A percentile compares a stretch with the other conserved stretches of the same genome.
Evolutionary conservation across 2,113 vertebrate genomes (phyloP).

Genomic region (Myotis lucifugus): DNA sequence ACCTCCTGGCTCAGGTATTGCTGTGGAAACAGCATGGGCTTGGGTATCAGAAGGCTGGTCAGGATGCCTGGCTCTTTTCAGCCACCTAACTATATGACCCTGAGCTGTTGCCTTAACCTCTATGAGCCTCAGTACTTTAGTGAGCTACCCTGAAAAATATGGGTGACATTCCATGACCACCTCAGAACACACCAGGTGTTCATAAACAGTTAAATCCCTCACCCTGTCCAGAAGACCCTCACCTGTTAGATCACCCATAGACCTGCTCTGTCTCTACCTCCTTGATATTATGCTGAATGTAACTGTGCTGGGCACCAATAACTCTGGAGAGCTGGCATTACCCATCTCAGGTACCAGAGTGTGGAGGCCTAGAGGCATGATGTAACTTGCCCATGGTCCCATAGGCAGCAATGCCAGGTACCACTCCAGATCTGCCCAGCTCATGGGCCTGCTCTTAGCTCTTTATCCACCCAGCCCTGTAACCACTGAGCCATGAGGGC

Average conservation of each 20-base stretch:
- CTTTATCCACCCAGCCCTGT: background rate
- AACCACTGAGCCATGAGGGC: background rate
- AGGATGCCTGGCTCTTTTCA: background rate
- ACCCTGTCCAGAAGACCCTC: conserved; percentile 21
- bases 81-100: background rate
- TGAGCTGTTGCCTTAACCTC: background rate
- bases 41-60: background rate
- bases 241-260: background rate
- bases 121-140: background rate
- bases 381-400: conserved; percentile 45
- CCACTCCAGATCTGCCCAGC: background rate
- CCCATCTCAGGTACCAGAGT: background rate
- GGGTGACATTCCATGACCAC: background rate
- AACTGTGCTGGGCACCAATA: background rate
- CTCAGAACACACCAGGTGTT: background rate
- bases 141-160: background rate
- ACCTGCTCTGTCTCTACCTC: background rate
- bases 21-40: background rate
- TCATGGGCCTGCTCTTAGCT: background rate
- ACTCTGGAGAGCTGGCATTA: conserved; percentile 7
- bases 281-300: background rate
- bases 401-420: background rate
- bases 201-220: background rate
- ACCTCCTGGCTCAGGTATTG: background rate
- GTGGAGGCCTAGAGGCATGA: conserved; percentile 47